phyloP scores from a whole-genome alignment of 2,113 vertebrate genomes.

The Vicugna pacos region DNA sequence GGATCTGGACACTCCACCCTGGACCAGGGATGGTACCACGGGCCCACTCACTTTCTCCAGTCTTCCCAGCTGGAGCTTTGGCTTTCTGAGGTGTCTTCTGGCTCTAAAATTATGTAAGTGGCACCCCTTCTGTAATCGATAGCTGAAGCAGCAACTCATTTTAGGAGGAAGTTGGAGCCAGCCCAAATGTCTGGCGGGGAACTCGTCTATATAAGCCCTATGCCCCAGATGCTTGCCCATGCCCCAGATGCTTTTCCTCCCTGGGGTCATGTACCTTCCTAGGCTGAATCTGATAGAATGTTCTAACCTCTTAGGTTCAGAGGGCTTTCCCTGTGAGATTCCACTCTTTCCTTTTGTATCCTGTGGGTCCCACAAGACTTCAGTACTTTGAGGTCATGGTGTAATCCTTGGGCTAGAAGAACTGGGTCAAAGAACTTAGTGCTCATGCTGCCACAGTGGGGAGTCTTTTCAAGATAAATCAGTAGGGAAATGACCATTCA shows the following conservation, averaged over 20 bases:
- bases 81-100: neutral
- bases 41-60: neutral
- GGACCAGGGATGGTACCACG: neutral
- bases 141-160: neutral
- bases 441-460: neutral
- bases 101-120: neutral
- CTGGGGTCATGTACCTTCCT: fast-evolving
- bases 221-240: fast-evolving
- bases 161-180: neutral
- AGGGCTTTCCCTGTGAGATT: neutral
- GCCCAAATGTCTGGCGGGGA: neutral
- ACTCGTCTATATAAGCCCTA: neutral
- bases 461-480: neutral
- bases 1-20: neutral
- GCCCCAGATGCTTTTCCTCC: neutral
- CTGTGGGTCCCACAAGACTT: neutral
- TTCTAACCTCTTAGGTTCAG: neutral
- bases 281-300: neutral
- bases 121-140: neutral
- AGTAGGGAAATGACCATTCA: neutral
- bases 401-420: neutral
- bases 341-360: neutral
- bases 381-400: neutral
- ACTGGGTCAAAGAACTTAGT: neutral
- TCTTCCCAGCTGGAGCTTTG: neutral